Conservation (phyloP, 2,113 vertebrate genomes). For the Cervus canadensis region DNA sequence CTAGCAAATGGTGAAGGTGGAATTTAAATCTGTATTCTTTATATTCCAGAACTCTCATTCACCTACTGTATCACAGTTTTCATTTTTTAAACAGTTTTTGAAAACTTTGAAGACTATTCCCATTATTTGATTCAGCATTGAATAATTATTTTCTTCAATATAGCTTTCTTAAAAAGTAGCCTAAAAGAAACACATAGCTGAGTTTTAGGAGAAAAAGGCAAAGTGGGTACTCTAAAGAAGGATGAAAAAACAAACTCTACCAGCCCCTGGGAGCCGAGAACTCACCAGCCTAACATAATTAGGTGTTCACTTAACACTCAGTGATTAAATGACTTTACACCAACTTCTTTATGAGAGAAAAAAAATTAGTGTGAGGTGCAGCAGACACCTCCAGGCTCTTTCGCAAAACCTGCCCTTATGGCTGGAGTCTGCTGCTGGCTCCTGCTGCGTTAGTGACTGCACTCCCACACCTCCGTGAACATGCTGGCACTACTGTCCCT, state of each 20-base stretch:
- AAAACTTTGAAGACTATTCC: slow-evolving; percentile 12
- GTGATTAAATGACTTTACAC: slow-evolving; percentile 59
- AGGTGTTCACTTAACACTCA: slow-evolving; percentile 64
- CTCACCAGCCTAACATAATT: slow-evolving; percentile 50
- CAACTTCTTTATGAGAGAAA: background rate
- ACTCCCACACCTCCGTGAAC: background rate
- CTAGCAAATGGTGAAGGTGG: background rate
- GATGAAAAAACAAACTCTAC: background rate
- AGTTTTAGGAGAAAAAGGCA: background rate
- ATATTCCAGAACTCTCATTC: background rate
- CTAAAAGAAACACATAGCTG: background rate
- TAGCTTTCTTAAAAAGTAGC: background rate
- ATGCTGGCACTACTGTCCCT: no score
- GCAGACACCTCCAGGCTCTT: slow-evolving; percentile 10
- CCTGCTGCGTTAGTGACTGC: background rate
- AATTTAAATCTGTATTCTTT: background rate
- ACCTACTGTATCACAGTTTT: background rate
- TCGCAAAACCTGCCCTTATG: background rate
- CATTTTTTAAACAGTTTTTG: slow-evolving; percentile 24
- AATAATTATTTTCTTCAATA: background rate
- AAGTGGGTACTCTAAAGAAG: background rate
- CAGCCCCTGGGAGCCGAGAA: background rate
- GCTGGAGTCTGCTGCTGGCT: background rate
- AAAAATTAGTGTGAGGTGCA: background rate
- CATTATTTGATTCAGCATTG: background rate